Conservation (phyloP, 2,797 vertebrate species). For the Gymnopithys bicolor region DNA sequence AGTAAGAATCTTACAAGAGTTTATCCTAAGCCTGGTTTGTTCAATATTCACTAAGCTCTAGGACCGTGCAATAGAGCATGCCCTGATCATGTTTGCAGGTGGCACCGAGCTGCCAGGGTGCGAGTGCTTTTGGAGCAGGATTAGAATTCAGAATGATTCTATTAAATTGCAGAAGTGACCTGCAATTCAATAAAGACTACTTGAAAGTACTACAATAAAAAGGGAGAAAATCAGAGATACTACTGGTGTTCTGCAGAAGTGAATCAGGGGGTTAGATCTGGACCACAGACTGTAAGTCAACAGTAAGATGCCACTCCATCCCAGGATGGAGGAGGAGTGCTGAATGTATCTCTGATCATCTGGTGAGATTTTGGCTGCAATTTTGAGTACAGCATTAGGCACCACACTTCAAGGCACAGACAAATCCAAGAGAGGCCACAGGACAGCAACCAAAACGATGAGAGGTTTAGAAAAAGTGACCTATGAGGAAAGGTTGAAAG, state of each 20-base stretch:
- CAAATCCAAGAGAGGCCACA: slow-evolving; percentile 12
- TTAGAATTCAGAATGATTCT: slow-evolving; percentile 8
- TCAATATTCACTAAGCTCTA: slow-evolving; percentile 11
- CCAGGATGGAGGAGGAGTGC: rapidly evolving
- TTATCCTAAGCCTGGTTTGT: slow-evolving; percentile 3
- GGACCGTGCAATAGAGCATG: neutral
- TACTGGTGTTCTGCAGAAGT: neutral
- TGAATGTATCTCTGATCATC: neutral
- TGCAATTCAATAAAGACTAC: neutral
- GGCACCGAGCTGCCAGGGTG: neutral
- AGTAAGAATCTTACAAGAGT: neutral
- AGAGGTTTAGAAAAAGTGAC: slow-evolving; percentile 63
- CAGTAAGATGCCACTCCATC: neutral
- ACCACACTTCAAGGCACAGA: neutral
- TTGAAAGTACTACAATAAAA: neutral
- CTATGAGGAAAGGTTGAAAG: slow-evolving; percentile 75
- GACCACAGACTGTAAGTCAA: neutral
- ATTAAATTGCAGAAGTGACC: neutral
- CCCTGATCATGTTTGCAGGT: slow-evolving; percentile 4
- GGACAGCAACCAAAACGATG: slow-evolving; percentile 55
- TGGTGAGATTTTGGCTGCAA: neutral
- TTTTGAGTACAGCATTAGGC: neutral
- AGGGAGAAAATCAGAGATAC: neutral
- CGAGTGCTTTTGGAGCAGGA: neutral
- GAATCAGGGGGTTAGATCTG: neutral